These are phyloP conservation scores for Petaurus breviceps DNA, from an alignment of 2,113 vertebrate species.

Conservation along the genomic window DNA sequence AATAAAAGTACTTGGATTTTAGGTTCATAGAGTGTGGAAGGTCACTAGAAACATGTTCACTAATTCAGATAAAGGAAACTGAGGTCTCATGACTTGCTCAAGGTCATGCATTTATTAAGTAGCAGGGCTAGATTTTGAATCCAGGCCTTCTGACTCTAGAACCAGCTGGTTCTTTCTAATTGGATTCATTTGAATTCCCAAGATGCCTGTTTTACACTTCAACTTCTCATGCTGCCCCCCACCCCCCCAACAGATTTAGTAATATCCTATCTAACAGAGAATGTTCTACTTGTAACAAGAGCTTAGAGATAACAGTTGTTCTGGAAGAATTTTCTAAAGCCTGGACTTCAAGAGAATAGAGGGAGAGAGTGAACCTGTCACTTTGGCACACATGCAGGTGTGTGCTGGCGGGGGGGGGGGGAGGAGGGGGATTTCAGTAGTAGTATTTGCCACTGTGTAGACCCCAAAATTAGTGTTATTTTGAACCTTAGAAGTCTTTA, in stretches of 20 bases:
- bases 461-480: slow-evolving; percentile 52
- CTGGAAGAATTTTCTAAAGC: slow-evolving; percentile 45
- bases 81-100: background rate
- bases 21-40: background rate
- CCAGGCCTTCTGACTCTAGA: background rate
- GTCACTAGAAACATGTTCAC: slow-evolving; percentile 10
- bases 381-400: slow-evolving; percentile 56
- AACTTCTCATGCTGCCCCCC: background rate
- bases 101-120: background rate
- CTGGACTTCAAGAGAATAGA: slow-evolving; percentile 62
- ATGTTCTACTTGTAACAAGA: slow-evolving; percentile 40
- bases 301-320: slow-evolving; percentile 41
- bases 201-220: slow-evolving; percentile 34
- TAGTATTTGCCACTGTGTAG: background rate
- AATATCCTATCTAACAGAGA: slow-evolving; percentile 4
- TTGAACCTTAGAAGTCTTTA: slow-evolving; percentile 45
- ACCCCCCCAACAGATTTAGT: background rate
- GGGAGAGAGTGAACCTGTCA: slow-evolving; percentile 61
- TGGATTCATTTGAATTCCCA: slow-evolving; percentile 49
- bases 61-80: background rate
- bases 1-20: slow-evolving; percentile 10
- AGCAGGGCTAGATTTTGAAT: background rate
- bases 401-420: slow-evolving; percentile 31
- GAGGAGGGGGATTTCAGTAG: slow-evolving; percentile 15
- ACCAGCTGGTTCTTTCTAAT: slow-evolving; percentile 5